Evolutionary conservation across 1,140 invertebrate species (phyloP).

Genomic region (Cydia splendana): DNA sequence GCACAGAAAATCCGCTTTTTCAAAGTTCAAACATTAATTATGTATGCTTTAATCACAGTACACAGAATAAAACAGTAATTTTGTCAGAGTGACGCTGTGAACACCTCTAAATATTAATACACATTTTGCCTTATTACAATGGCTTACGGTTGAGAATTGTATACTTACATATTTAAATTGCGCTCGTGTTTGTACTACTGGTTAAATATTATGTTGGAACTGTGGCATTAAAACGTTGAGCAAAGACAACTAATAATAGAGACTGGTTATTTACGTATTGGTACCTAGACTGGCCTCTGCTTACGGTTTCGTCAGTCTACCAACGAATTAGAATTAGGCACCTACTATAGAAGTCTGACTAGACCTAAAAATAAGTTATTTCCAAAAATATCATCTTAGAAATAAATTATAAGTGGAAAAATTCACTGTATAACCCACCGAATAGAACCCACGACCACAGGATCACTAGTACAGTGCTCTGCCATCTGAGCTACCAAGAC

Average conservation of each 20-base stretch:
- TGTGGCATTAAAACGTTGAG: not conserved
- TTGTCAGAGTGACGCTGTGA: not conserved
- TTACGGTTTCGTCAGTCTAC: too few relatives aligned
- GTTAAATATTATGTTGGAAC: not conserved
- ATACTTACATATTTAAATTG: not conserved
- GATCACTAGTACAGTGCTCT: too few relatives aligned
- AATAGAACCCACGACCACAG: too few relatives aligned
- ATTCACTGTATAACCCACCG: too few relatives aligned
- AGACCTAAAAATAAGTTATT: too few relatives aligned
- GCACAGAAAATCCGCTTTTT: not conserved
- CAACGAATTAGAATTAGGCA: too few relatives aligned
- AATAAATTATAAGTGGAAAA: too few relatives aligned
- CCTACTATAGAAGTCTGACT: too few relatives aligned
- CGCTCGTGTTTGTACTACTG: not conserved
- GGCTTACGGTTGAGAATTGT: not conserved
- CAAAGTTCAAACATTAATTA: not conserved
- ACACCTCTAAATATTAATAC: not conserved
- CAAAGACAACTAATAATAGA: not conserved
- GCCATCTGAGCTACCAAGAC: too few relatives aligned
- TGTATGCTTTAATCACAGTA: slow-evolving; percentile 1
- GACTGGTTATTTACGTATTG: not conserved
- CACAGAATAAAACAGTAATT: not conserved
- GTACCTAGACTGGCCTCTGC: not conserved
- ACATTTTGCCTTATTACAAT: too few relatives aligned
- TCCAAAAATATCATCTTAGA: too few relatives aligned